Evolutionary conservation across 1,140 invertebrate species (phyloP), one percentile per base, ranked within the genome.

Genomic region (Drosophila kurseongensis): DNA sequence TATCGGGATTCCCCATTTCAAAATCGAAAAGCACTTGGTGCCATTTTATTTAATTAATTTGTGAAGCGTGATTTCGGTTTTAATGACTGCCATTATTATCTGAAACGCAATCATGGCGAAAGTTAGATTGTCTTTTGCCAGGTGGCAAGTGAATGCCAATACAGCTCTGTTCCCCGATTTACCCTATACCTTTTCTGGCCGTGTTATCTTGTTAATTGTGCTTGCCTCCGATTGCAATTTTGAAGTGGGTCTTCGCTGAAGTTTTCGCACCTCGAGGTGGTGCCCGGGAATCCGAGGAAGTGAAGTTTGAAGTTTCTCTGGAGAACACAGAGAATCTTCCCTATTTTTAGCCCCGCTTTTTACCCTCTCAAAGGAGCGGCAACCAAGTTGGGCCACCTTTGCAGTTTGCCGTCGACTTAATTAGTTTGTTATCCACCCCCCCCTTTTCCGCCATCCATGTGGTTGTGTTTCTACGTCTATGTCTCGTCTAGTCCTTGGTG

Each of bases 161-260:
- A 16, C 35, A 38, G 38, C 36, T 27, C 9, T 10, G 4, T 42
- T 18, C 8, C 2, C 42, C 36, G 42, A 59, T 71, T 32, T 56
- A 59, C 41, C 38, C 32, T 23, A 9, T 55, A n/a, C 23, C 18
- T 10, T 27, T 47, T 12, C 13, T 32, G 29, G 38, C 54, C 47
- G 48, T 59, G 83, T 80, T 86, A 89, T 83, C 83, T 80, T 69
- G 79, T 86, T 86, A 86, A 86, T 86, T 83, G 83, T 88, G 79
- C 75, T 72, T 62, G 51, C 48, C 65, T 60, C 56, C 78, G 62
- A 77, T 85, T 85, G 78, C 82, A 75, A 82, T 86, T 86, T 76
- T 86, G 61, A 79, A 86, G 83, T 88, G 79, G 58, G 66, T 78
- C 47, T 59, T 66, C 44, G 35, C 41, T 35, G 35, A 54, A 52